Percentiles rank a stretch among this genome's conserved stretches.
Conservation (phyloP, 1,140 invertebrate species). For the Tribolium madens region DNA sequence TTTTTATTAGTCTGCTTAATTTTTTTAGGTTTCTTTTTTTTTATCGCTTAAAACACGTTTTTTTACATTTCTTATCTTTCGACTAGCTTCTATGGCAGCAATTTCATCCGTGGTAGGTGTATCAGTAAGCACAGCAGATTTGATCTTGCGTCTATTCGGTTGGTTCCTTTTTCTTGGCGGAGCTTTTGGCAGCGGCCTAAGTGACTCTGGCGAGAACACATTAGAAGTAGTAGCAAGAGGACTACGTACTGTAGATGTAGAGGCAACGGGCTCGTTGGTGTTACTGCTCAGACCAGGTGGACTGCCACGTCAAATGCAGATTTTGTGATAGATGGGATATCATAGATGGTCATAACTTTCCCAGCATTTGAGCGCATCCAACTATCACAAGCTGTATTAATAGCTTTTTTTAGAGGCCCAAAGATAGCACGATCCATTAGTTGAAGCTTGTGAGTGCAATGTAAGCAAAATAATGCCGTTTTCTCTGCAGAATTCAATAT, state of each 20-base stretch:
- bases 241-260: constrained; percentile 14
- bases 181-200: constrained; percentile 17
- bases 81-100: constrained; percentile 13
- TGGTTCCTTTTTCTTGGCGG: constrained; percentile 22
- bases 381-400: constrained; percentile 62
- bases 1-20: not conserved
- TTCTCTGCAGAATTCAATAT: constrained; percentile 59
- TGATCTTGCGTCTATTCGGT: not conserved
- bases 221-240: constrained; percentile 6
- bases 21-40: not conserved
- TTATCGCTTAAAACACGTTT: constrained; percentile 11
- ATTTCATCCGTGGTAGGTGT: constrained; percentile 10
- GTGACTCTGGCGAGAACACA: constrained; percentile 17
- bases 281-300: not conserved
- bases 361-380: constrained; percentile 67
- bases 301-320: constrained; percentile 61
- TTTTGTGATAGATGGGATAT: constrained; percentile 65
- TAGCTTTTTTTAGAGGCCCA: constrained; percentile 64
- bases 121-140: constrained; percentile 23
- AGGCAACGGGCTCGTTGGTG: not conserved
- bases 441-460: constrained; percentile 63
- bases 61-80: constrained; percentile 9
- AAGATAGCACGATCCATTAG: constrained; percentile 64
- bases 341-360: constrained; percentile 67
- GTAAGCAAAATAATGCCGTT: constrained; percentile 62